A percentile compares a stretch with the other conserved stretches of the same genome.
phyloP scores from a whole-genome alignment of 2,113 vertebrate genomes.

The Entelurus aequoreus region DNA sequence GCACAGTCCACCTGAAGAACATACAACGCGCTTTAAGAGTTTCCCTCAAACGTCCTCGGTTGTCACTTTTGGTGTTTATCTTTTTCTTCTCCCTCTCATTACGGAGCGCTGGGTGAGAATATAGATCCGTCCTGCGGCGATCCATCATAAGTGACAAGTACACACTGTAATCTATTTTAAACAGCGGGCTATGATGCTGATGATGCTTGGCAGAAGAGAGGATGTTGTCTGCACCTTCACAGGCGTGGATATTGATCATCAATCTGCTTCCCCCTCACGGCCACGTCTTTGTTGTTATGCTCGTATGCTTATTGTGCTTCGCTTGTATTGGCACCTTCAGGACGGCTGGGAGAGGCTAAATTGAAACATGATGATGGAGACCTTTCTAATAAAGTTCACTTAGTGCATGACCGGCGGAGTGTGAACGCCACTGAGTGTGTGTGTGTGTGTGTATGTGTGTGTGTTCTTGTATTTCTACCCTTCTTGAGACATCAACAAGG shows the following conservation, averaged over 20 bases:
- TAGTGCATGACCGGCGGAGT: conserved; percentile 4
- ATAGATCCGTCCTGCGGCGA: conserved; percentile 58
- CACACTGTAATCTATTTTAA: conserved; percentile 62
- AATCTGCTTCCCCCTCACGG: conserved; percentile 31
- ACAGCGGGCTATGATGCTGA: conserved; percentile 54
- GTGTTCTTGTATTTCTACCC: conserved; percentile 4
- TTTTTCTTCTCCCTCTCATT: conserved; percentile 44
- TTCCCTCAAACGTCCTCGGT: conserved; percentile 15
- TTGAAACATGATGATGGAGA: conserved; percentile 30
- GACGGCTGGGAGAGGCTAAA: conserved; percentile 12
- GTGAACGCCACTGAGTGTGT: background rate
- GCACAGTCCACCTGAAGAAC: conserved; percentile 10
- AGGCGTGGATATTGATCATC: conserved; percentile 57
- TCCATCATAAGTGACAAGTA: conserved; percentile 64
- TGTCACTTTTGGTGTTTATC: conserved; percentile 49
- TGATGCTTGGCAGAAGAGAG: conserved; percentile 55
- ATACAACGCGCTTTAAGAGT: background rate
- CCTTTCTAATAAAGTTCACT: conserved; percentile 20
- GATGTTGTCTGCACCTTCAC: conserved; percentile 35
- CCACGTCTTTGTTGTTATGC: conserved; percentile 17
- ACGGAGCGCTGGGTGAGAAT: conserved; percentile 34
- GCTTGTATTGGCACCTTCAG: conserved; percentile 14
- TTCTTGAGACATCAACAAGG: too few species aligned
- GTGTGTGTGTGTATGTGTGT: conserved; percentile 7
- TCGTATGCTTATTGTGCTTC: conserved; percentile 16